A percentile compares a stretch with the other conserved stretches of the same genome.
Evolutionary conservation across 2,797 vertebrate species (phyloP).

Genomic region (Microctenopoma lineatum): DNA sequence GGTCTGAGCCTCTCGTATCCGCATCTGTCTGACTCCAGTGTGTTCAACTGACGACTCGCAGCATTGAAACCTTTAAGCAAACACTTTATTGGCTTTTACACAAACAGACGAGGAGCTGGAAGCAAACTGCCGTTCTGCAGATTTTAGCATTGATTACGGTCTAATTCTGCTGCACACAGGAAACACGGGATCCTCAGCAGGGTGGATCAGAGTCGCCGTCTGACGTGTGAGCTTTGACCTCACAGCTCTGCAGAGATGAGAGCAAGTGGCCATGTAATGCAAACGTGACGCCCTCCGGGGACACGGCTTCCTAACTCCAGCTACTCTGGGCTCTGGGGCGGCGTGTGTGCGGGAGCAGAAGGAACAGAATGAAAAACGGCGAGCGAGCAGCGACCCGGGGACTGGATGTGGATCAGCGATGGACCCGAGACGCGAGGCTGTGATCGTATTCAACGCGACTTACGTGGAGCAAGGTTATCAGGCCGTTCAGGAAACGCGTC

Average conservation of each 20-base stretch:
- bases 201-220: conserved; percentile 19
- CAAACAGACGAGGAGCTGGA: conserved; percentile 13
- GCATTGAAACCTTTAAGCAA: conserved; percentile 43
- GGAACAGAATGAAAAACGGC: conserved; percentile 10
- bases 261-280: conserved; percentile 34
- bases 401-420: conserved; percentile 35
- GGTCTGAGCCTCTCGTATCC: conserved; percentile 28
- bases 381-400: neutral
- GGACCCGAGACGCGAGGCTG: neutral
- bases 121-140: conserved; percentile 2
- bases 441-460: conserved; percentile 47
- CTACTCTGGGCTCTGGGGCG: conserved; percentile 29
- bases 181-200: neutral
- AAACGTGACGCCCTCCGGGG: conserved; percentile 37
- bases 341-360: conserved; percentile 10
- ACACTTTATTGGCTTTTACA: conserved; percentile 26
- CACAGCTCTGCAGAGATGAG: conserved; percentile 20
- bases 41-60: conserved; percentile 29
- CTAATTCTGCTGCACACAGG: conserved; percentile 8
- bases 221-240: conserved; percentile 7
- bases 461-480: conserved; percentile 75
- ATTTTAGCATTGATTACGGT: conserved; percentile 19
- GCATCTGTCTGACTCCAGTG: conserved; percentile 19
- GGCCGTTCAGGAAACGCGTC: conserved; percentile 72
- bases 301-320: conserved; percentile 27